Conservation (phyloP, 2,113 vertebrate species). For the Anhinga anhinga region DNA sequence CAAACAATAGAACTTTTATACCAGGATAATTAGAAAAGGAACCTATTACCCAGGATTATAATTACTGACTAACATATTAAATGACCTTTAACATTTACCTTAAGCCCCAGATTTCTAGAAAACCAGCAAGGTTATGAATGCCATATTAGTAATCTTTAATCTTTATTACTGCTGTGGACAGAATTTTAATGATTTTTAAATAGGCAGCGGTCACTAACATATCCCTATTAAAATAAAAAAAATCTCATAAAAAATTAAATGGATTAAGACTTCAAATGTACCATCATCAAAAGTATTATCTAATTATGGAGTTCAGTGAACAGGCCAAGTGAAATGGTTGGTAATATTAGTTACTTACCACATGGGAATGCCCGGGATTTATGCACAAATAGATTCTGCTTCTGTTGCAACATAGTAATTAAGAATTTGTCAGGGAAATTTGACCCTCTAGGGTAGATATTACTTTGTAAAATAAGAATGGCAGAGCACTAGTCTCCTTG, state of each 20-base stretch:
- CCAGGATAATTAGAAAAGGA: conserved; percentile 85
- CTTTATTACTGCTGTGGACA: conserved; percentile 84
- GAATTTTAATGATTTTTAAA: conserved; percentile 87
- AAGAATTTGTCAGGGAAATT: conserved; percentile 99
- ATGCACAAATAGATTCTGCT: conserved; percentile 96
- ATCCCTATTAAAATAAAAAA: conserved; percentile 84
- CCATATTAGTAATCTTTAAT: conserved; percentile 87
- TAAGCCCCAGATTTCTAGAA: conserved; percentile 80
- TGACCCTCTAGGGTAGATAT: conserved; percentile 99
- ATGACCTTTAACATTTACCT: conserved; percentile 91
- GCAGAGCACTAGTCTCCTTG: conserved; percentile 83
- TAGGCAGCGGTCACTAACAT: conserved; percentile 82
- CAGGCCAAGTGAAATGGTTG: conserved; percentile 82
- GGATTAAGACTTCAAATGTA: conserved; percentile 96
- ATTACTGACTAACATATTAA: conserved; percentile 90
- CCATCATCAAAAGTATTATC: conserved; percentile 93
- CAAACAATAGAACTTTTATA: conserved; percentile 86
- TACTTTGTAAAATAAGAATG: conserved; percentile 98
- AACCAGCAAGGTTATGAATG: conserved; percentile 83
- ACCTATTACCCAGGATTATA: conserved; percentile 86
- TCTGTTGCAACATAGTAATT: conserved; percentile 92
- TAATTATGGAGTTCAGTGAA: conserved; percentile 94
- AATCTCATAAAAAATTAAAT: conserved; percentile 91
- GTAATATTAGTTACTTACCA: conserved; percentile 86
- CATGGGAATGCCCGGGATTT: conserved; percentile 86